Conservation (phyloP, 1,140 invertebrate genomes). For the Leptopilina boulardi region DNA sequence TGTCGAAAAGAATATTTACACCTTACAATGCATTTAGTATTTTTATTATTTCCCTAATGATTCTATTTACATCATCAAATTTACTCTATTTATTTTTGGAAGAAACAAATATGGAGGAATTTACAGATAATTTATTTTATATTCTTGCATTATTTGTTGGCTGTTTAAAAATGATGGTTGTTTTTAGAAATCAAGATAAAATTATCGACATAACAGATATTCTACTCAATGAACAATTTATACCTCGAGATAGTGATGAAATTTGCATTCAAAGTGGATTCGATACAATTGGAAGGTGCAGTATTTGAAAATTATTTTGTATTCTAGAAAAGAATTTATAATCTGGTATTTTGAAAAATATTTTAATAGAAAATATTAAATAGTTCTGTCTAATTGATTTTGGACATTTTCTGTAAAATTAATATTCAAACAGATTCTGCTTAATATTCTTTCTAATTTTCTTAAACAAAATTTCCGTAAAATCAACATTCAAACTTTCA, state of each 20-base stretch:
- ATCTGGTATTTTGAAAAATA: too few species aligned
- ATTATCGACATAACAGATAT: neutral
- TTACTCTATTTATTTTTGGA: neutral
- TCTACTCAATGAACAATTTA: neutral
- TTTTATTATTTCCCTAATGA: neutral
- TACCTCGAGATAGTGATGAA: neutral
- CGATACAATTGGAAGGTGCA: neutral
- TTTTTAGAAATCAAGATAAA: neutral
- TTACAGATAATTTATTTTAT: neutral
- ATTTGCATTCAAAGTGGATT: neutral
- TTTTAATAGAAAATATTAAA: too few species aligned
- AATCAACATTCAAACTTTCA: too few species aligned
- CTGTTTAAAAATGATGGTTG: neutral
- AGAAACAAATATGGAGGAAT: neutral
- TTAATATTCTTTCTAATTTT: too few species aligned
- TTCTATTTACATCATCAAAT: neutral
- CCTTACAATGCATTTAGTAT: neutral
- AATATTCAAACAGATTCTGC: too few species aligned
- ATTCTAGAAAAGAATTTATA: too few species aligned
- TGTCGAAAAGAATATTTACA: neutral
- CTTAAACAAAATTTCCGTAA: too few species aligned
- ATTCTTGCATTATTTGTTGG: neutral
- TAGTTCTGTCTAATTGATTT: too few species aligned
- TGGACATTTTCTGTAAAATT: too few species aligned
- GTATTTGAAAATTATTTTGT: too few species aligned